Evolutionary conservation across 2,888 invertebrate genomes (phyloP), one percentile per base, ranked within the genome.

Genomic region (Rhagophthalmus giganteus): DNA sequence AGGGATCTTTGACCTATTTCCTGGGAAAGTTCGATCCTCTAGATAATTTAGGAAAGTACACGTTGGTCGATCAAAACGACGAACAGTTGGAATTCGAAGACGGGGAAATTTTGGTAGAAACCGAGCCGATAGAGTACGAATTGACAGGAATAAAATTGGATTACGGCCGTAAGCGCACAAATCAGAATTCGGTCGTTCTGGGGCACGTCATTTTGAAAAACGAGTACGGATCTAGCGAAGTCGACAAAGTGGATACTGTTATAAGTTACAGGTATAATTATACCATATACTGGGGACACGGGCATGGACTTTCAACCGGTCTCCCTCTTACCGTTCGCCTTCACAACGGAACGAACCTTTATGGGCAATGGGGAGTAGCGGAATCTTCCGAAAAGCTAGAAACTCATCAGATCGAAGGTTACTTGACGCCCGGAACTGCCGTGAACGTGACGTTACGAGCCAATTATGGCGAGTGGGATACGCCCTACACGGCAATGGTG

Each of bases 381-480:
- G 72, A 78, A 37, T 78, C 80, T 34, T 78, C 77, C 38, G 74
- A 78, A 11, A 79, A 76, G 56, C 82, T 84, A 2, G 81, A 81
- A 54, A 82, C 80, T 27, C 79, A 87, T 10, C 81, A 84, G 66
- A 80, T 85, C 52, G 81, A 79, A 64, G 67, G 66, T 44, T 66
- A 64, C 35, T 74, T 92, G 45, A 83, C 85, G 68, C 85, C 88
- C 2, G 90, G 88, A 15, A 91, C 91, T 0, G 90, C 86, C 1
- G 84, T 90, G 38, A 91, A 92, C 70, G 88, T 91, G 0, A 89
- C 88, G 0, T 78, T 92, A 10, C 78, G 78, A 39, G 91, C 87
- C 1, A 86, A 87, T 66, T 81, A 84, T 62, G 86, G 87, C 0
- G 84, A 85, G 52, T 78, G 84, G 41, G 90, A 91, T 60, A 81